Evolutionary conservation across 2,888 invertebrate genomes (phyloP).

Genomic region (Onchidella celtica): DNA sequence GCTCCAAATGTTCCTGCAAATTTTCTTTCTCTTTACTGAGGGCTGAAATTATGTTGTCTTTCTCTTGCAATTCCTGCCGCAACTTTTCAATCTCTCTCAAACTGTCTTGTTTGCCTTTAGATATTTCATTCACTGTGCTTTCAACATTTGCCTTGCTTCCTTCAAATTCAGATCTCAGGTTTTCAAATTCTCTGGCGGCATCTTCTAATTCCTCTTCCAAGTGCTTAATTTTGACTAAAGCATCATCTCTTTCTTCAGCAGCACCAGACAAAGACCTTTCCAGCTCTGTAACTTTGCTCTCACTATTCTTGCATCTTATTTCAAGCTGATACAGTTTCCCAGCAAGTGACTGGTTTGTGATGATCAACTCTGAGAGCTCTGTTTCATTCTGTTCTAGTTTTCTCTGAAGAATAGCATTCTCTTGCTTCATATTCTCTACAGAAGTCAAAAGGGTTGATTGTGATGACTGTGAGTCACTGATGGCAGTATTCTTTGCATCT

Average conservation of each 20-base stretch:
- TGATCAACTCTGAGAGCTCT: constrained; percentile 29
- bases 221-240: not conserved
- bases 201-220: constrained; percentile 28
- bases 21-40: constrained; percentile 40
- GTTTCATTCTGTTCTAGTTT: constrained; percentile 30
- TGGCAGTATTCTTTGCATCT: not conserved
- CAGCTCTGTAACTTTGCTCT: constrained; percentile 19
- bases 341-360: constrained; percentile 58
- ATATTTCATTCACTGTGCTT: constrained; percentile 49
- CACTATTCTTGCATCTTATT: constrained; percentile 4
- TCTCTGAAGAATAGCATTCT: constrained; percentile 21
- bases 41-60: constrained; percentile 58
- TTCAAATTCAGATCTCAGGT: constrained; percentile 8
- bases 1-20: constrained; percentile 59
- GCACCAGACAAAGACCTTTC: constrained; percentile 26
- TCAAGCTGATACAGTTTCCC: constrained; percentile 51
- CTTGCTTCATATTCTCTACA: not conserved
- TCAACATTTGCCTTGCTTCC: constrained; percentile 42
- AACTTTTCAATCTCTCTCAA: constrained; percentile 31
- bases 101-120: constrained; percentile 55
- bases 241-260: constrained; percentile 13
- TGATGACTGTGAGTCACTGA: not conserved
- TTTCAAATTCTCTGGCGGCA: constrained; percentile 3
- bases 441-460: not conserved
- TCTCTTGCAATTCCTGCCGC: constrained; percentile 45